phyloP scores from a whole-genome alignment of 92 coral and sea anemone genomes.

The Paramuricea clavata region DNA sequence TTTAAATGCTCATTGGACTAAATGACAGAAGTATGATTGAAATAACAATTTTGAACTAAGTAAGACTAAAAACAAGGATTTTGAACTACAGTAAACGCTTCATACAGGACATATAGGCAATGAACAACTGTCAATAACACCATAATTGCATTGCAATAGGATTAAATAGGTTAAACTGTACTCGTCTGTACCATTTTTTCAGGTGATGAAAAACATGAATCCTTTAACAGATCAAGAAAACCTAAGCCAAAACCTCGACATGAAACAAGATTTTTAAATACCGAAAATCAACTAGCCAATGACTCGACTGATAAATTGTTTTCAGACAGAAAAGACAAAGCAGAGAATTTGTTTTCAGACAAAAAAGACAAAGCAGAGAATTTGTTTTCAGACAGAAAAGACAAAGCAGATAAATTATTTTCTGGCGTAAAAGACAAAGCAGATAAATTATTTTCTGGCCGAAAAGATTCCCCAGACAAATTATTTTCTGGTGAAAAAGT shows the following conservation, averaged over 20 bases:
- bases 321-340: not conserved
- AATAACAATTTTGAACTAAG: no score
- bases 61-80: no score
- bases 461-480: not conserved
- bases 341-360: constrained; percentile 1
- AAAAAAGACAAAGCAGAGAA: not conserved
- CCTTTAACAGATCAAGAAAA: constrained; percentile 3
- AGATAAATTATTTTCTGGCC: not conserved
- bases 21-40: no score
- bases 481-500: constrained; percentile 19
- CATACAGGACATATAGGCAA: no score
- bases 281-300: not conserved
- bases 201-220: not conserved
- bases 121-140: no score
- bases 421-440: not conserved
- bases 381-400: not conserved
- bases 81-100: no score
- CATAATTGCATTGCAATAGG: no score
- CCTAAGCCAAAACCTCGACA: constrained; percentile 4
- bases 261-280: not conserved
- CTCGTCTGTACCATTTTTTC: not conserved
- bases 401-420: constrained; percentile 4
- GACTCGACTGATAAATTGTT: not conserved
- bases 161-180: not conserved
- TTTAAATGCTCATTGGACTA: no score